phyloP scores from a whole-genome alignment of 2,113 vertebrate genomes.

The Hypomesus transpacificus region DNA sequence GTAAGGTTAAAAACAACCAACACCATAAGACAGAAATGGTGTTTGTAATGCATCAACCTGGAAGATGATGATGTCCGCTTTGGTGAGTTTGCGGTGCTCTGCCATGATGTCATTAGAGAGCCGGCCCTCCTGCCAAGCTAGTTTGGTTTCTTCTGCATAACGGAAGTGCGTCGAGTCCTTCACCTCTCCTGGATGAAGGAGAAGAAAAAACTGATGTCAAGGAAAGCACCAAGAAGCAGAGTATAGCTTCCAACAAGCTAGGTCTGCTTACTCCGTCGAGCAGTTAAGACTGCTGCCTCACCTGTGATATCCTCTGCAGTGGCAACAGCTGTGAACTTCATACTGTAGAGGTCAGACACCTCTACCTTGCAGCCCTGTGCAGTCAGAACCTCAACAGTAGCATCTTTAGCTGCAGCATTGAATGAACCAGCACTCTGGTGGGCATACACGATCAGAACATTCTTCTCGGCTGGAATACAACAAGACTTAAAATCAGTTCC shows the following conservation, averaged over 20 bases:
- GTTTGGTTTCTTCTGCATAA: conserved; percentile 59
- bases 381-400: conserved; percentile 59
- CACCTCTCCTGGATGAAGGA: conserved; percentile 50
- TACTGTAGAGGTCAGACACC: conserved; percentile 78
- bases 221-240: too few relatives aligned
- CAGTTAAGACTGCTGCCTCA: conserved; percentile 24
- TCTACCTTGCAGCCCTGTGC: conserved; percentile 65
- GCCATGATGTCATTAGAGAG: conserved; percentile 69
- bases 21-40: too few relatives aligned
- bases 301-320: conserved; percentile 72
- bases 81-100: conserved; percentile 73
- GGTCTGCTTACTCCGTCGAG: too few relatives aligned
- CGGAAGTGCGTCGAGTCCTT: conserved; percentile 67
- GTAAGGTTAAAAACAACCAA: neutral
- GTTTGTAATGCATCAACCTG: conserved; percentile 61
- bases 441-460: conserved; percentile 72
- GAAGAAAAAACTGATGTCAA: neutral
- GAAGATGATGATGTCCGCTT: conserved; percentile 78
- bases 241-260: neutral
- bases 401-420: conserved; percentile 75
- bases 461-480: conserved; percentile 40
- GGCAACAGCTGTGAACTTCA: conserved; percentile 72
- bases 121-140: conserved; percentile 70
- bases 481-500: neutral
- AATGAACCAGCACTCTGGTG: conserved; percentile 75